phyloP scores from a whole-genome alignment of 2,797 vertebrate species.

The Coregonus sp. region DNA sequence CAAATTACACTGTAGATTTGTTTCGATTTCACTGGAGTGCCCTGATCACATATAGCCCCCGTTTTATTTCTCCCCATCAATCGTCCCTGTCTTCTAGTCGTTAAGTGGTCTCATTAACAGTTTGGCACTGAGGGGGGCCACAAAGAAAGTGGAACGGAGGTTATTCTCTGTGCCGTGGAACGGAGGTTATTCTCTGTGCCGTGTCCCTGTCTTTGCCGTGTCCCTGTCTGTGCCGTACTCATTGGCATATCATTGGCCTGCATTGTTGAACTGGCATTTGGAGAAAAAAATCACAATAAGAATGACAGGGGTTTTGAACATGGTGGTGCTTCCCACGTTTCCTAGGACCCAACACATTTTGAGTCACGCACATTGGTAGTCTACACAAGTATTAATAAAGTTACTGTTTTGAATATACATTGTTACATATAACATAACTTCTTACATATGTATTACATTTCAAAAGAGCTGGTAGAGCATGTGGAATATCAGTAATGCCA shows the following conservation, averaged over 20 bases:
- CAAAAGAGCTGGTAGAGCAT: background rate
- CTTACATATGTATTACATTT: background rate
- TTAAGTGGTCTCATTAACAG: slow-evolving; percentile 62
- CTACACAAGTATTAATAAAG: background rate
- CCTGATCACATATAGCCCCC: slow-evolving; percentile 23
- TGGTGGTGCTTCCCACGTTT: too few relatives aligned
- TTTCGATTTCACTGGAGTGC: slow-evolving; percentile 40
- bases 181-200: slow-evolving; percentile 17
- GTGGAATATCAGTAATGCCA: background rate
- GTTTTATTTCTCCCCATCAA: slow-evolving; percentile 52
- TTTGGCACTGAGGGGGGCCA: slow-evolving; percentile 24
- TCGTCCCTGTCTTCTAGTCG: slow-evolving; percentile 29
- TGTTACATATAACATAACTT: too few relatives aligned
- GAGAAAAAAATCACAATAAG: background rate
- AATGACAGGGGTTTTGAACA: background rate
- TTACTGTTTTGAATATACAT: background rate
- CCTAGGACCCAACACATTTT: too few relatives aligned
- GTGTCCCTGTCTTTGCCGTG: background rate
- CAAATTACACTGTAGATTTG: slow-evolving; percentile 49
- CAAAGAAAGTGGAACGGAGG: slow-evolving; percentile 36
- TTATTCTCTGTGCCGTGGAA: slow-evolving; percentile 13
- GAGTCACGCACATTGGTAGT: background rate
- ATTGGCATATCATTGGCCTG: slow-evolving; percentile 22
- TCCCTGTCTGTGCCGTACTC: slow-evolving; percentile 9
- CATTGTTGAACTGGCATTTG: background rate